Percentiles rank a stretch among this genome's conserved stretches.
Conservation (phyloP, 2,888 invertebrate species). For the Nysson spinosus region DNA sequence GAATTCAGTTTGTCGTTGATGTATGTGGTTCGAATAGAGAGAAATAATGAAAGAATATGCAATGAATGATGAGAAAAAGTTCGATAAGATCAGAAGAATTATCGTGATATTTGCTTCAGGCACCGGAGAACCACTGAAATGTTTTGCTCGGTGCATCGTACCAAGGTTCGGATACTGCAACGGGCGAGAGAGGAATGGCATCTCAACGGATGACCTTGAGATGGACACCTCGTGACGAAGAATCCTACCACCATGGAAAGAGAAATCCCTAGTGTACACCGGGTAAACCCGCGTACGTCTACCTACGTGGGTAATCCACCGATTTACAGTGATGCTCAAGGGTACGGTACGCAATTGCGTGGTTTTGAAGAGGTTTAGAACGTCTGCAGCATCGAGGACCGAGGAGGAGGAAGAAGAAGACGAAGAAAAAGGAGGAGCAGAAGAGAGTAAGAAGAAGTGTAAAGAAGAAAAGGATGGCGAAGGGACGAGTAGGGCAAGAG, state of each 20-base stretch:
- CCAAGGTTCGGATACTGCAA: conserved; percentile 27
- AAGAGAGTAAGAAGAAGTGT: conserved; percentile 33
- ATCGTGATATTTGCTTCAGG: too few species aligned
- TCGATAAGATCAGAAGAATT: too few species aligned
- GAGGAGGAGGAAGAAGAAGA: conserved; percentile 9
- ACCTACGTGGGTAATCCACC: conserved; percentile 18
- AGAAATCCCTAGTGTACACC: conserved; percentile 33
- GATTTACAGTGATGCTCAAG: conserved; percentile 21
- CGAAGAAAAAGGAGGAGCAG: conserved; percentile 20
- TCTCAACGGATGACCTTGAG: conserved; percentile 46
- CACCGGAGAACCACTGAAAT: conserved; percentile 31
- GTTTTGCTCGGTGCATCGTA: conserved; percentile 24
- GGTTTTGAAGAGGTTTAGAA: conserved; percentile 25
- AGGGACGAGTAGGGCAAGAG: conserved; percentile 1
- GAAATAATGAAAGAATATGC: too few species aligned
- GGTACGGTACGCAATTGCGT: conserved; percentile 40
- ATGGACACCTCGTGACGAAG: conserved; percentile 45
- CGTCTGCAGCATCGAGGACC: conserved; percentile 5
- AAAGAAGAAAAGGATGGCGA: not conserved
- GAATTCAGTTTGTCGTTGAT: too few species aligned
- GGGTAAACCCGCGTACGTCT: conserved; percentile 17
- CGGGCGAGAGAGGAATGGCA: conserved; percentile 38
- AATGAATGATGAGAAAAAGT: too few species aligned
- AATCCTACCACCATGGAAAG: conserved; percentile 23
- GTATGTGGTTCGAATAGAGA: too few species aligned